Conservation (phyloP, 2,797 vertebrate species). For the Gallinago stenura region DNA sequence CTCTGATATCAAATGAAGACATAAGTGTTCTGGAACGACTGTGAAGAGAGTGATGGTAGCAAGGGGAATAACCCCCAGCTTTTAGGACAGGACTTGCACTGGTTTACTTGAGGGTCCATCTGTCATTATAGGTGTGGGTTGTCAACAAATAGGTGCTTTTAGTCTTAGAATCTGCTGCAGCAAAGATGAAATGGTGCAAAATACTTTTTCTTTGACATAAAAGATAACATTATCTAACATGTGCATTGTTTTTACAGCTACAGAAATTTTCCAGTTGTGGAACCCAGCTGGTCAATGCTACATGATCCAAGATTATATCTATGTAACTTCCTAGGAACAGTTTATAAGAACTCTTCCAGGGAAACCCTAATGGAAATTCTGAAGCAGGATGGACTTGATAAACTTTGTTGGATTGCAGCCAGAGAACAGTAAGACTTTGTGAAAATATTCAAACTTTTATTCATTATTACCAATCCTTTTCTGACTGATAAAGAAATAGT, state of each 20-base stretch:
- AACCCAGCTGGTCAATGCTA: slow-evolving; percentile 89
- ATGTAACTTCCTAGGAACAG: slow-evolving; percentile 96
- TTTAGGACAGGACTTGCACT: not conserved
- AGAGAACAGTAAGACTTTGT: slow-evolving; percentile 90
- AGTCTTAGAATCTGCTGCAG: not conserved
- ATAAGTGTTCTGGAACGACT: not conserved
- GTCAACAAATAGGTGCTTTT: not conserved
- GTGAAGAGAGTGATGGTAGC: not conserved
- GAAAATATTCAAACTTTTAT: not conserved
- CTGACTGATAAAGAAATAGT: not conserved
- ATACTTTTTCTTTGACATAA: not conserved
- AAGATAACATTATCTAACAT: not conserved
- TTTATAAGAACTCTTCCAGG: slow-evolving; percentile 96
- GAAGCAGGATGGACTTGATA: slow-evolving; percentile 84
- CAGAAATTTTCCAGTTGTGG: slow-evolving; percentile 91
- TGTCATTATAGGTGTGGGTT: not conserved
- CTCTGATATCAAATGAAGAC: not conserved
- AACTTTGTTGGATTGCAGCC: slow-evolving; percentile 88
- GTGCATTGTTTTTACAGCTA: slow-evolving; percentile 83
- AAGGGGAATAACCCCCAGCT: not conserved
- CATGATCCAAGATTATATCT: slow-evolving; percentile 87
- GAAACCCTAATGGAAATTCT: slow-evolving; percentile 89
- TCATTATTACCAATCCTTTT: not conserved
- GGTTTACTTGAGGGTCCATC: not conserved
- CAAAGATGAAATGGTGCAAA: not conserved